phyloP scores from a whole-genome alignment of 2,888 invertebrate genomes.

The Calameuta filiformis region DNA sequence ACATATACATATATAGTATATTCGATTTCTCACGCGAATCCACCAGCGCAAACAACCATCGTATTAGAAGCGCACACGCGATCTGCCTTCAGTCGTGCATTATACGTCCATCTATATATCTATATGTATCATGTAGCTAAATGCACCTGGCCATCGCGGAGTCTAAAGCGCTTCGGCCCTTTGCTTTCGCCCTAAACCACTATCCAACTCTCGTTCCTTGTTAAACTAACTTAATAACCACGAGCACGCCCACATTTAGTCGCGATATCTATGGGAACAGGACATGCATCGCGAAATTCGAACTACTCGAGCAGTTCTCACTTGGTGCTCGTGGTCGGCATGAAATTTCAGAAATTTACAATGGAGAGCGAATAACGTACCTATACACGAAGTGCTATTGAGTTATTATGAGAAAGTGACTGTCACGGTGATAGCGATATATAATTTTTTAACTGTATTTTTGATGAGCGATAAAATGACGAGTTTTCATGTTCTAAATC shows the following conservation, averaged over 20 bases:
- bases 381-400: neutral
- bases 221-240: conserved; percentile 21
- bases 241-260: conserved; percentile 19
- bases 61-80: neutral
- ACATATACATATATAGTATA: neutral
- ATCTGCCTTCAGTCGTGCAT: neutral
- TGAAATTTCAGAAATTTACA: neutral
- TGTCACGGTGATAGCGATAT: neutral
- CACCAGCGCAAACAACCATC: neutral
- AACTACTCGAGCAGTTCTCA: conserved; percentile 2
- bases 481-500: neutral
- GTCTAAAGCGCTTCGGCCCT: neutral
- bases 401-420: neutral
- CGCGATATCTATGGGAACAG: conserved; percentile 20
- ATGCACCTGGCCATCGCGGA: neutral
- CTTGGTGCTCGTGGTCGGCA: neutral
- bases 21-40: neutral
- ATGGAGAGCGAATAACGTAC: neutral
- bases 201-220: conserved; percentile 10
- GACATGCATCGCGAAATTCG: conserved; percentile 17
- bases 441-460: neutral
- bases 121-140: neutral
- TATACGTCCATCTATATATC: neutral
- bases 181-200: neutral
- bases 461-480: neutral